phyloP scores from a whole-genome alignment of 2,113 vertebrate species.

The Euleptes europaea region DNA sequence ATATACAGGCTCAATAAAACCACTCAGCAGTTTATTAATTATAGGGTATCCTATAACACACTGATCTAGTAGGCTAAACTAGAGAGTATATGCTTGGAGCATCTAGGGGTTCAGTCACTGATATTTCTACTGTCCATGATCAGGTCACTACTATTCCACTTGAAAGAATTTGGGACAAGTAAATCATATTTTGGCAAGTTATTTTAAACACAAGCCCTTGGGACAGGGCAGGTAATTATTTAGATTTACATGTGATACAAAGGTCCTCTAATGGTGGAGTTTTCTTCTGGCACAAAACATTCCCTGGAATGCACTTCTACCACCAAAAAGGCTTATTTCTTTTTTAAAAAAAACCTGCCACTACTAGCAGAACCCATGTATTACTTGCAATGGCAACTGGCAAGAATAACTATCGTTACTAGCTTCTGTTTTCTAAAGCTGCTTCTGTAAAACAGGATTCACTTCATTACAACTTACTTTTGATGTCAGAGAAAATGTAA shows the following conservation, averaged over 20 bases:
- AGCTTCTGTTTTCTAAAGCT: neutral
- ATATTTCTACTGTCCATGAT: neutral
- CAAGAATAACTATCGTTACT: too few relatives aligned
- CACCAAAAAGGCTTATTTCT: too few relatives aligned
- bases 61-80: neutral
- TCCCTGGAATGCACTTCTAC: too few relatives aligned
- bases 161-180: neutral
- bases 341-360: too few relatives aligned
- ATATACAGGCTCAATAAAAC: neutral
- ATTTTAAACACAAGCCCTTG: neutral
- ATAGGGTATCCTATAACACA: neutral
- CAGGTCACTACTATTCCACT: neutral
- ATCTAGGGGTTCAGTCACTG: neutral
- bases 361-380: too few relatives aligned
- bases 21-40: neutral
- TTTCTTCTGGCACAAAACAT: too few relatives aligned
- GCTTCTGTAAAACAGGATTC: neutral
- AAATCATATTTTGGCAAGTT: neutral
- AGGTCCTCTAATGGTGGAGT: too few relatives aligned
- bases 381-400: too few relatives aligned
- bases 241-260: neutral
- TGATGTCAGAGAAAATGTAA: constrained; percentile 3
- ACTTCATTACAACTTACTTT: constrained; percentile 18
- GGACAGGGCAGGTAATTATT: neutral
- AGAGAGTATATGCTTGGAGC: neutral